These are phyloP conservation scores for Centropus unirufus DNA, from an alignment of 2,113 vertebrate species.

Conservation along the genomic window DNA sequence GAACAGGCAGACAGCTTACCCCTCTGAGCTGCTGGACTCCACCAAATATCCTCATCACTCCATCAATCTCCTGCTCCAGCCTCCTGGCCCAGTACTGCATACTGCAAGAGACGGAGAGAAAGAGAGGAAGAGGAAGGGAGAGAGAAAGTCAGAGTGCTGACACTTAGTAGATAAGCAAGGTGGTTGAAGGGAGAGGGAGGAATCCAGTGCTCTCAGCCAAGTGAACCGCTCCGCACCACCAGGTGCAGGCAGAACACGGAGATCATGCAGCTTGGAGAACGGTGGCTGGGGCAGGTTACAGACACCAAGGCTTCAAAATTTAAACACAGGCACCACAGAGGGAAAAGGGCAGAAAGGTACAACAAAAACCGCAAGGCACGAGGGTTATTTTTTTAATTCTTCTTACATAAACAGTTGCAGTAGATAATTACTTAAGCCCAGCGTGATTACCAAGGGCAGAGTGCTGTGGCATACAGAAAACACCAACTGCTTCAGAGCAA, in stretches of 20 bases:
- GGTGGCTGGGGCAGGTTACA: neutral
- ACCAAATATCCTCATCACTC: slow-evolving; percentile 96
- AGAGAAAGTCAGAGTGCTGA: slow-evolving; percentile 65
- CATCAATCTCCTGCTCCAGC: slow-evolving; percentile 96
- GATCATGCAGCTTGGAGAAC: neutral
- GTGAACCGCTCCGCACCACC: neutral
- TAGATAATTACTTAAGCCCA: neutral
- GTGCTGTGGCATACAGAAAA: neutral
- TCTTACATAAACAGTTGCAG: neutral
- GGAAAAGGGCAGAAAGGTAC: neutral
- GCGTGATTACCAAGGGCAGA: neutral
- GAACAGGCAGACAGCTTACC: slow-evolving; percentile 79
- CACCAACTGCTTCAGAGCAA: neutral
- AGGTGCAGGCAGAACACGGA: neutral
- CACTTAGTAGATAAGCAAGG: slow-evolving; percentile 61
- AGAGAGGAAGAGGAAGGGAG: slow-evolving; percentile 33
- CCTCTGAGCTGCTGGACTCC: slow-evolving; percentile 92
- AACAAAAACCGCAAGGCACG: neutral
- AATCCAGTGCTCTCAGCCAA: neutral
- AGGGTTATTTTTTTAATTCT: neutral
- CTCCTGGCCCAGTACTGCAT: slow-evolving; percentile 98
- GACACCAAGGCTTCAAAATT: neutral
- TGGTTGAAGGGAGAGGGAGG: neutral
- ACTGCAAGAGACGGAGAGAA: slow-evolving; percentile 77
- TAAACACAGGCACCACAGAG: neutral